Evolutionary conservation across 2,113 vertebrate genomes (phyloP).

Genomic region (Sinocyclocheilus rhinocerous): DNA sequence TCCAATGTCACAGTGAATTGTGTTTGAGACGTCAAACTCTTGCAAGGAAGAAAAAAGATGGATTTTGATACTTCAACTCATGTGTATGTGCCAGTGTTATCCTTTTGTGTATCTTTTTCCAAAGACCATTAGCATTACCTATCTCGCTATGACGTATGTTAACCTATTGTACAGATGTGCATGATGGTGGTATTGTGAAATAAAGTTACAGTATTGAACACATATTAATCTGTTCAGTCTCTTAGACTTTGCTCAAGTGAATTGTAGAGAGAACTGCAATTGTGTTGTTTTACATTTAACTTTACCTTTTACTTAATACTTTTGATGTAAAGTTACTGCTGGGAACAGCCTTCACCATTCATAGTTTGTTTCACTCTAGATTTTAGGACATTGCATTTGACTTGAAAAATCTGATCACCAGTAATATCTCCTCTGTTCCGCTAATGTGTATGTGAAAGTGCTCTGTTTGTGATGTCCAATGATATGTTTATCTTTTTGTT

Average conservation of each 20-base stretch:
- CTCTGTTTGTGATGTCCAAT: conserved; percentile 61
- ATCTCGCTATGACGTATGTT: conserved; percentile 55
- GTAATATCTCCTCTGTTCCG: conserved; percentile 41
- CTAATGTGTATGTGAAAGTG: conserved; percentile 59
- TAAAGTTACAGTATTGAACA: conserved; percentile 56
- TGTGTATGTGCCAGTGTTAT: conserved; percentile 54
- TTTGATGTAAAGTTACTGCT: conserved; percentile 41
- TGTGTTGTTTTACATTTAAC: conserved; percentile 52
- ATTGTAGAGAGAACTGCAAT: conserved; percentile 12
- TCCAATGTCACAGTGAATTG: conserved; percentile 43
- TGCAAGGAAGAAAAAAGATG: background rate
- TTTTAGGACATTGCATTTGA: conserved; percentile 56
- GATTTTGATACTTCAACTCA: conserved; percentile 55
- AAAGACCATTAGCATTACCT: conserved; percentile 56
- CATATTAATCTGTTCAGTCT: conserved; percentile 52
- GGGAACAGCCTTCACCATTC: conserved; percentile 22
- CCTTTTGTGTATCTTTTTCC: conserved; percentile 60
- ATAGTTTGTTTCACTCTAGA: background rate
- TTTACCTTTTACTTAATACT: conserved; percentile 37
- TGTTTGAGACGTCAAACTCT: conserved; percentile 37
- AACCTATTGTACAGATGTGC: conserved; percentile 66
- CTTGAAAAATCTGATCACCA: conserved; percentile 31
- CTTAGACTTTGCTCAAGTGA: conserved; percentile 55
- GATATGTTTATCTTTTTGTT: conserved; percentile 53
- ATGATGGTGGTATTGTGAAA: conserved; percentile 66